Percentiles rank a stretch among this genome's conserved stretches.
These are phyloP conservation scores for Trachelus troglodyta DNA, from an alignment of 2,888 invertebrate species.

Conservation along the genomic window DNA sequence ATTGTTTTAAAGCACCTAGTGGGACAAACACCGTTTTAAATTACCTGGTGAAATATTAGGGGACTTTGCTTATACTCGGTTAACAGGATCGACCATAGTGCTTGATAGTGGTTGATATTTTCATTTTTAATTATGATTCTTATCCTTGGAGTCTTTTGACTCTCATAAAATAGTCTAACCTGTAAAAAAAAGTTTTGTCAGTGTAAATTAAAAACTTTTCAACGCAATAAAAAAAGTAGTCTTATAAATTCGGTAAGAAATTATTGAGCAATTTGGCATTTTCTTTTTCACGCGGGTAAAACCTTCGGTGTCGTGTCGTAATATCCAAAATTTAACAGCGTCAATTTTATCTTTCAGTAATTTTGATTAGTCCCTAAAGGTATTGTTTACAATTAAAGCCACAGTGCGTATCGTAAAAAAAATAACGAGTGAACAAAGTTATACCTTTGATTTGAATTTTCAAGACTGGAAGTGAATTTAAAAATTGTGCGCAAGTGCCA, in stretches of 20 bases:
- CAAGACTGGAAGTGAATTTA: not conserved
- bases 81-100: not conserved
- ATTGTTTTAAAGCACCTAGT: constrained; percentile 6
- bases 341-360: not conserved
- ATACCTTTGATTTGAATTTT: not conserved
- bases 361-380: not conserved
- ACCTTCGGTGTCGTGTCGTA: not conserved
- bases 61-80: not conserved
- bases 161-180: not conserved
- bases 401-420: not conserved
- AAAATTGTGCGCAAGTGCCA: not conserved
- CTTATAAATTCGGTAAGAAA: no score
- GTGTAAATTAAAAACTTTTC: no score
- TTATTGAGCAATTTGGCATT: not conserved
- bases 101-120: not conserved
- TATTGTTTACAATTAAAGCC: not conserved
- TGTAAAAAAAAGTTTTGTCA: no score
- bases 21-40: constrained; percentile 7
- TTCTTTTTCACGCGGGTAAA: not conserved
- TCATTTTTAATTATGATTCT: not conserved
- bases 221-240: no score
- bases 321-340: not conserved
- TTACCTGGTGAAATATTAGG: not conserved
- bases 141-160: not conserved
- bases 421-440: not conserved